Conservation (phyloP, 1,140 invertebrate genomes). For the Helicoverpa armigera region DNA sequence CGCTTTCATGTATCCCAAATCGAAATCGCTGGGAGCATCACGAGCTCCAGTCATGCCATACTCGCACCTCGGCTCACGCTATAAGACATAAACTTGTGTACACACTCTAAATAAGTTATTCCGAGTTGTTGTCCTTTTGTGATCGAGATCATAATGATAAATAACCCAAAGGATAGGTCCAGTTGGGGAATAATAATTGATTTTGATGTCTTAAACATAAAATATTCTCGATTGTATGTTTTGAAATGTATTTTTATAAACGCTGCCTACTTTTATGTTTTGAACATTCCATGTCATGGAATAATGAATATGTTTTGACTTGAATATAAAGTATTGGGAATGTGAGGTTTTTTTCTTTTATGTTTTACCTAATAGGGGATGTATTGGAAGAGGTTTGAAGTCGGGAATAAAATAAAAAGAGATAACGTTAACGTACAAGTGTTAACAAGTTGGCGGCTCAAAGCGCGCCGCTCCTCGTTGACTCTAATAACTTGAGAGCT, state of each 20-base stretch:
- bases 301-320: constrained; percentile 42
- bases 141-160: constrained; percentile 84
- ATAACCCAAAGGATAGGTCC: constrained; percentile 81
- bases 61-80: constrained; percentile 53
- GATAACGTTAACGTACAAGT: constrained; percentile 45
- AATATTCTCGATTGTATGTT: constrained; percentile 60
- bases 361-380: constrained; percentile 32
- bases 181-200: constrained; percentile 81
- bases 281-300: constrained; percentile 32
- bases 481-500: constrained; percentile 22
- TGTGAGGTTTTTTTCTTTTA: constrained; percentile 33
- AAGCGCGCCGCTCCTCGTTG: constrained; percentile 31
- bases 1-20: constrained; percentile 85
- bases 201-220: constrained; percentile 85
- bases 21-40: constrained; percentile 82
- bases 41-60: constrained; percentile 59
- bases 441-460: constrained; percentile 45
- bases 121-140: constrained; percentile 80
- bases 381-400: constrained; percentile 29
- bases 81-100: constrained; percentile 68
- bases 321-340: constrained; percentile 22
- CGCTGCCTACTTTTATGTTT: constrained; percentile 42
- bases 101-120: constrained; percentile 81
- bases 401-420: constrained; percentile 36
- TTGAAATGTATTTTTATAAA: constrained; percentile 48